Evolutionary conservation across 2,888 invertebrate species (phyloP).

Genomic region (Seira musarum): DNA sequence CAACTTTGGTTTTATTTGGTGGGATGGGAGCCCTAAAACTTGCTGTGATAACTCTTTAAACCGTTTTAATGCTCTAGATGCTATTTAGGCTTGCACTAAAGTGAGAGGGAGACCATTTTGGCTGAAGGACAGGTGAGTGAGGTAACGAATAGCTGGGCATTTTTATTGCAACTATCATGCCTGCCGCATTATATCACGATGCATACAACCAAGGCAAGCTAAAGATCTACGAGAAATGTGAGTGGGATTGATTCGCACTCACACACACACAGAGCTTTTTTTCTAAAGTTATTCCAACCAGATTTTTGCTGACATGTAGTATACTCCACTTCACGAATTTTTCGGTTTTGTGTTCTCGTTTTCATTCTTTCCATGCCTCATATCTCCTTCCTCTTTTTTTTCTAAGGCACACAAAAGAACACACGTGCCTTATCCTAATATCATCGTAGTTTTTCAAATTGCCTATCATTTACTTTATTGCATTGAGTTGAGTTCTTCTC

Average conservation of each 20-base stretch:
- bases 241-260: background rate
- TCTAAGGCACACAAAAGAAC: constrained; percentile 16
- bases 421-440: constrained; percentile 33
- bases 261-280: too few relatives aligned
- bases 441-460: constrained; percentile 27
- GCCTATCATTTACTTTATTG: constrained; percentile 50
- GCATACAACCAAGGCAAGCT: too few relatives aligned
- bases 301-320: background rate
- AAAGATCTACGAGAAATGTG: background rate
- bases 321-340: background rate
- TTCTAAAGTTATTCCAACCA: background rate
- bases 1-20: too few relatives aligned
- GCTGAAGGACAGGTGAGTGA: background rate
- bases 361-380: constrained; percentile 4
- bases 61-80: background rate
- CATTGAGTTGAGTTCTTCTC: background rate
- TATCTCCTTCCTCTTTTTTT: background rate
- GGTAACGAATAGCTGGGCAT: background rate
- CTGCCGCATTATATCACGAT: too few relatives aligned
- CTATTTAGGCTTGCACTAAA: background rate
- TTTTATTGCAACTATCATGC: background rate
- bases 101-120: too few relatives aligned
- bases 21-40: too few relatives aligned
- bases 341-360: background rate
- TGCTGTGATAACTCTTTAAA: too few relatives aligned